Conservation (phyloP, 2,888 invertebrate genomes). For the Caenorhabditis imperialis region DNA sequence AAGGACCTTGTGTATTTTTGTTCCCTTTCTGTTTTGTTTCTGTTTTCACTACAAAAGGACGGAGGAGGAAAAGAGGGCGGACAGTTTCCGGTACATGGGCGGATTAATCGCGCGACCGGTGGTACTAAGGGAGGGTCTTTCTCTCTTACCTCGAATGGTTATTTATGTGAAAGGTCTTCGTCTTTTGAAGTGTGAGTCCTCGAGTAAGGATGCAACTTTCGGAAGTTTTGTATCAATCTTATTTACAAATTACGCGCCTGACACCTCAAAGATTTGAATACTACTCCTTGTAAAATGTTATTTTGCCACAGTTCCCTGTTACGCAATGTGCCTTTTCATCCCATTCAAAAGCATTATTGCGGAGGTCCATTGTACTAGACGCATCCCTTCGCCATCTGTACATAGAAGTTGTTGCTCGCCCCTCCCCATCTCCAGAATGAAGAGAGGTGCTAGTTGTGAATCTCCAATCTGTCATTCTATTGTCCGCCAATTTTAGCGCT, state of each 20-base stretch:
- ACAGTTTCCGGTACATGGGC: slow-evolving; percentile 50
- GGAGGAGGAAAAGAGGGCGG: too few relatives aligned
- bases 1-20: too few relatives aligned
- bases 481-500: slow-evolving; percentile 54
- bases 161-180: too few relatives aligned
- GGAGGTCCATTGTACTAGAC: slow-evolving; percentile 6
- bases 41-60: too few relatives aligned
- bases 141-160: slow-evolving; percentile 6
- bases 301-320: background rate
- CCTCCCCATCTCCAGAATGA: background rate
- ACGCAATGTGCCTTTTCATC: background rate
- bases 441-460: background rate
- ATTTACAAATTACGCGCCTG: too few relatives aligned
- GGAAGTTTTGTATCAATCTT: too few relatives aligned
- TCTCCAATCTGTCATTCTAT: slow-evolving; percentile 54
- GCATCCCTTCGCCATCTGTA: slow-evolving; percentile 10
- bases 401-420: slow-evolving; percentile 1
- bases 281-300: background rate
- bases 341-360: too few relatives aligned
- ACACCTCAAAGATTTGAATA: too few relatives aligned
- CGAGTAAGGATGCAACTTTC: too few relatives aligned
- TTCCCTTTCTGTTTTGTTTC: too few relatives aligned
- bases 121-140: slow-evolving; percentile 4
- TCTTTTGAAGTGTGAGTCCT: too few relatives aligned
- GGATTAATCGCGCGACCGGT: slow-evolving; percentile 28